A percentile compares a stretch with the other conserved stretches of the same genome.
phyloP scores from a whole-genome alignment of 2,888 invertebrate species.

The Drosophila sordidula region DNA sequence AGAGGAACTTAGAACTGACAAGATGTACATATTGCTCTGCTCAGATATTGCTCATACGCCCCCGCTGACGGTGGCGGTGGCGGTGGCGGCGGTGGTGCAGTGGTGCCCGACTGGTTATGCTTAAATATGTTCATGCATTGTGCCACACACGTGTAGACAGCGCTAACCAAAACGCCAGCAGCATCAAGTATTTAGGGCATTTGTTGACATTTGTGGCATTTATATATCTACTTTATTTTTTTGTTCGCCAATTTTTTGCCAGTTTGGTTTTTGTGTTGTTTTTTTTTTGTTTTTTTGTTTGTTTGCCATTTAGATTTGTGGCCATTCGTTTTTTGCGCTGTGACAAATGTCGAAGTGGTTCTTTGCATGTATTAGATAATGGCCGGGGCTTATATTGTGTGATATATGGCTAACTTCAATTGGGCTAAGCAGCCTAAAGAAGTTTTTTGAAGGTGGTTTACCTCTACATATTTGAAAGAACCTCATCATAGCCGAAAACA shows the following conservation, averaged over 20 bases:
- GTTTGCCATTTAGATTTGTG: conserved; percentile 53
- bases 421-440: too few species aligned
- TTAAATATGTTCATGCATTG: conserved; percentile 5
- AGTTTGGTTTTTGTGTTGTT: conserved; percentile 11
- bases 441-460: not conserved
- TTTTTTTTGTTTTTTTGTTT: conserved; percentile 17
- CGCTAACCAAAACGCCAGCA: conserved; percentile 21
- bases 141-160: conserved; percentile 15
- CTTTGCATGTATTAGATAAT: conserved; percentile 14
- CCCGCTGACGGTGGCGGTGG: not conserved
- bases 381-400: not conserved
- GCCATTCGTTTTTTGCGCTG: conserved; percentile 13
- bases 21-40: not conserved
- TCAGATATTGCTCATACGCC: conserved; percentile 40
- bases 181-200: conserved; percentile 67
- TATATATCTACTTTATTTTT: conserved; percentile 26
- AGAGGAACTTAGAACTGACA: not conserved
- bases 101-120: conserved; percentile 1
- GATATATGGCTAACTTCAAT: not conserved
- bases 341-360: conserved; percentile 1
- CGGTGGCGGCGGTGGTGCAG: not conserved
- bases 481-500: not conserved
- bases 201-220: conserved; percentile 65
- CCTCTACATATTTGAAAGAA: not conserved
- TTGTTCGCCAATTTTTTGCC: conserved; percentile 11